Base-by-base conservation (phyloP, 2,113 vertebrate species). In the Strix uralensis region DNA sequence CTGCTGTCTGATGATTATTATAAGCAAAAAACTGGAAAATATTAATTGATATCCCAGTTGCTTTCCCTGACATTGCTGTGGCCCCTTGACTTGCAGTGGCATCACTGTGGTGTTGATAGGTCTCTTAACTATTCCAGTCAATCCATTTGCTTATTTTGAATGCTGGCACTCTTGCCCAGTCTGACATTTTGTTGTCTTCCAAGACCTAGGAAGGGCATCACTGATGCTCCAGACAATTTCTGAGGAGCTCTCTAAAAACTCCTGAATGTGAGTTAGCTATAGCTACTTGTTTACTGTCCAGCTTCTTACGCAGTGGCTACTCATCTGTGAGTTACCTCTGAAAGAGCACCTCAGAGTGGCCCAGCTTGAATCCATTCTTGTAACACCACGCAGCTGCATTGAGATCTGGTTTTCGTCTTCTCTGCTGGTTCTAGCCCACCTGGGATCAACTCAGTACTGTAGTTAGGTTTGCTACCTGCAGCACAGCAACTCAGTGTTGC, bases 251-350 rank as follows among this genome's bases (percentile, higher is more conserved):
- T 94, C 25, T 26, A 73, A 81, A 91, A 74, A 13, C 8, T 83
- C n/a, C 30, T 78, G 51, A 29, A 32, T 90, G 59, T 0, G 2
- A 40, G 15, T 63, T 71, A 67, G n/a, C 21, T 16, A 14, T 46
- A 83, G 42, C 10, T 75, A 3, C 8, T 77, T 4, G 1, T 46
- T 87, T 70, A 17, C n/a, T 55, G 25, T 82, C 19, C 25, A 77
- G 9, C 20, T 62, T 66, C 54, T 83, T 32, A 34, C 0, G 0
- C 17, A 15, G 38, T 44, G 58, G 15, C 59, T 84, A 1, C 29
- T 79, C 12, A 59, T 47, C 23, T 61, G 18, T 30, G 46, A 71
- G 40, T 58, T 83, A 15, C 7, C 70, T 61, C 58, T 77, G 42
- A 55, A 71, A 61, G 62, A 73, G 30, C 11, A 32, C 10, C 80